Conservation (phyloP, 2,888 invertebrate genomes). For the Lobophora halterata region DNA sequence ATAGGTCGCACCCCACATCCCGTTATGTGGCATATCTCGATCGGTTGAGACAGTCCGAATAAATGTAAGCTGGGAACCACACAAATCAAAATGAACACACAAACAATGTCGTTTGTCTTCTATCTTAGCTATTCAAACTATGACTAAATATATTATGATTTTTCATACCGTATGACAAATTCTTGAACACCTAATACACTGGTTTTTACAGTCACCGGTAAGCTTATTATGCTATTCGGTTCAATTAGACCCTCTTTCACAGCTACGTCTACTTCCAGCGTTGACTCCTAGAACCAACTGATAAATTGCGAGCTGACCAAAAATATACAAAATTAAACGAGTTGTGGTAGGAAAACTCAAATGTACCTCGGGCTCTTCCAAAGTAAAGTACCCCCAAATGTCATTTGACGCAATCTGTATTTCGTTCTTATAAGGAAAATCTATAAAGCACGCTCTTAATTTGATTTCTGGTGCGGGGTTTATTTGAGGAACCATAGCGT, state of each 20-base stretch:
- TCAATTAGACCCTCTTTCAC: conserved; percentile 65
- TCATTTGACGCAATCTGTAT: conserved; percentile 70
- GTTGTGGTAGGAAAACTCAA: too few species aligned
- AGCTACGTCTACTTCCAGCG: conserved; percentile 49
- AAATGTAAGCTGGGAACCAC: conserved; percentile 45
- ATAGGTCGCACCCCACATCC: conserved; percentile 85
- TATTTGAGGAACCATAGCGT: conserved; percentile 74
- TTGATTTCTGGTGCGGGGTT: conserved; percentile 71
- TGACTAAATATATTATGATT: not conserved
- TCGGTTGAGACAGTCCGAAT: conserved; percentile 65
- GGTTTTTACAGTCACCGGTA: conserved; percentile 70
- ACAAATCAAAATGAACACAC: not conserved
- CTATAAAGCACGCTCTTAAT: conserved; percentile 81
- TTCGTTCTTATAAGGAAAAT: conserved; percentile 74
- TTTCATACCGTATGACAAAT: conserved; percentile 51
- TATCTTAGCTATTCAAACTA: too few species aligned
- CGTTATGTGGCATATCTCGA: conserved; percentile 70
- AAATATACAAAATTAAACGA: not conserved
- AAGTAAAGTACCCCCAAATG: conserved; percentile 58
- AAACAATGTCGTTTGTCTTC: too few species aligned
- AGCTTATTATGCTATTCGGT: conserved; percentile 61
- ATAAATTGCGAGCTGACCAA: not conserved
- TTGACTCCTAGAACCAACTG: conserved; percentile 40
- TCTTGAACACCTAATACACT: conserved; percentile 68
- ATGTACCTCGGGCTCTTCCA: conserved; percentile 33